Base-by-base conservation (phyloP, 2,888 invertebrate species). In the Hyles lineata region DNA sequence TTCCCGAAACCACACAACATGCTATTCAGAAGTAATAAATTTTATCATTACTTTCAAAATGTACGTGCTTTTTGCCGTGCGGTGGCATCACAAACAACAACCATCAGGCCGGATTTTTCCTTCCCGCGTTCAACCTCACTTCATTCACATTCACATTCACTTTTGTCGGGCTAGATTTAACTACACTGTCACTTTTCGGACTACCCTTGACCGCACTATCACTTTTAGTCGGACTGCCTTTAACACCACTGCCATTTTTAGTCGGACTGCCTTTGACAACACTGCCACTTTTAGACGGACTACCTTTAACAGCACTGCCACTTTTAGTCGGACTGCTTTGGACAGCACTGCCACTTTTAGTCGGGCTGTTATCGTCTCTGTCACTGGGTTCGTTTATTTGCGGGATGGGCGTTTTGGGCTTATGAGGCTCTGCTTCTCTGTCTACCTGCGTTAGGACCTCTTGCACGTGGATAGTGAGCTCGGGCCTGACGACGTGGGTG, bases 51-150 rank as follows among this genome's bases (percentile, higher is more conserved):
- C 89, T 82, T 83, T 93, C 92, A 76, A 95, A 95, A 79, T 94
- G 95, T 80, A 95, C 95, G 85, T 93, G 94, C 87, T 95, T 95
- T 76, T 89, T 89, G 81, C 85, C 87, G 83, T 87, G 89, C 83
- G 87, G 79, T 55, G 92, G 92, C 83, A 93, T 88, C 87, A 92
- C 90, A 78, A 90, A 91, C 77, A 90, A 86, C 83, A 91, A 91
- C 94, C 92, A 93, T 94, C 94, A 94, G 86, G 91, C 87, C 74
- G 87, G 82, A 74, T 78, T 84, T 55, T 80, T 86, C 70, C 78
- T 83, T 23, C 81, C 79, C 58, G 82, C 80, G 61, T 76, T 86
- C 78, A 82, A 74, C 72, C 78, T 80, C 74, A 84, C 82, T 74
- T 81, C 83, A 71, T 81, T 77, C 61, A 72, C 83, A 71, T 81